These are phyloP conservation scores for Notamacropus eugenii DNA, from an alignment of 2,797 vertebrate species.

Conservation along the genomic window DNA sequence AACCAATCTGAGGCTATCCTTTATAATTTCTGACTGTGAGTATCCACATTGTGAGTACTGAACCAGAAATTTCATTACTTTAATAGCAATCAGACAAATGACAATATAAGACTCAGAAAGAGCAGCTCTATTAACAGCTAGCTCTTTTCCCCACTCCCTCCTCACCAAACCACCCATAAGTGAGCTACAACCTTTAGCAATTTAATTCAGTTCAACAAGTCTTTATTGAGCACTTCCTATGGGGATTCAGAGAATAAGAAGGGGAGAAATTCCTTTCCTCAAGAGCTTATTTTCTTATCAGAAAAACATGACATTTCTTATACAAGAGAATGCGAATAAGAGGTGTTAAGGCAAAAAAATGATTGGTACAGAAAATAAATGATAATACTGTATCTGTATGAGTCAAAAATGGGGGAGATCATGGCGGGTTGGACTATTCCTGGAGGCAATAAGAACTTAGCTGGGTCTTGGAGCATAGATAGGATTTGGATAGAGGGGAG, in stretches of 20 bases:
- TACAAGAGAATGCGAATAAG: not conserved
- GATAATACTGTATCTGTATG: not conserved
- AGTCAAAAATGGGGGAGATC: not conserved
- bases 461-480: not conserved
- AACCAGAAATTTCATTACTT: constrained; percentile 73
- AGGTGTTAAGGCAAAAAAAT: constrained; percentile 17
- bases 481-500: not conserved
- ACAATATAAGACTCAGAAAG: constrained; percentile 8
- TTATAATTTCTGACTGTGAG: constrained; percentile 36
- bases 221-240: not conserved
- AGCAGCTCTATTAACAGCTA: constrained; percentile 44
- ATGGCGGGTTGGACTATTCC: not conserved
- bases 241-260: not conserved
- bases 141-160: not conserved
- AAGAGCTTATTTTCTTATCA: constrained; percentile 39
- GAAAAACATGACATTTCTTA: not conserved
- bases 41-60: constrained; percentile 55
- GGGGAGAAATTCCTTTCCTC: not conserved
- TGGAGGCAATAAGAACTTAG: not conserved
- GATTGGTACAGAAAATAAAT: constrained; percentile 31
- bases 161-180: not conserved
- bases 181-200: constrained; percentile 4
- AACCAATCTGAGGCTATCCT: constrained; percentile 21
- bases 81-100: constrained; percentile 56
- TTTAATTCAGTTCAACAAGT: not conserved